phyloP scores from a whole-genome alignment of 2,888 invertebrate species.

The Incurvaria masculella region DNA sequence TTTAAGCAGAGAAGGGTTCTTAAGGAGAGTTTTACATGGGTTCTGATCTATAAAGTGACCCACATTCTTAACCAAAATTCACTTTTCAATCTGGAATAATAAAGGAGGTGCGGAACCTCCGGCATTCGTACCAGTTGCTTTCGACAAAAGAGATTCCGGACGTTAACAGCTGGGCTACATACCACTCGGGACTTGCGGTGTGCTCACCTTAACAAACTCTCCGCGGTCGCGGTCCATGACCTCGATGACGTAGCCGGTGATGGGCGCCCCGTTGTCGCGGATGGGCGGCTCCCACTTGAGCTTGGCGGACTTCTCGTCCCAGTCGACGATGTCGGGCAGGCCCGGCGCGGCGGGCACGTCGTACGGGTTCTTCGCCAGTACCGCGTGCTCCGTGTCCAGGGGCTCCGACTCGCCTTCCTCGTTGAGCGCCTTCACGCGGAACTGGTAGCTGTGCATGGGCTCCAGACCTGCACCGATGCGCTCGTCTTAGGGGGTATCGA shows the following conservation, averaged over 20 bases:
- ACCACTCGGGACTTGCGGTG: background rate
- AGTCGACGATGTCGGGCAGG: slow-evolving; percentile 87
- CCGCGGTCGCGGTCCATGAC: slow-evolving; percentile 86
- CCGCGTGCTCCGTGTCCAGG: slow-evolving; percentile 82
- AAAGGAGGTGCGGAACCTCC: too few relatives aligned
- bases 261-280: slow-evolving; percentile 89
- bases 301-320: slow-evolving; percentile 88
- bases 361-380: slow-evolving; percentile 96
- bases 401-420: slow-evolving; percentile 98
- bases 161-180: background rate
- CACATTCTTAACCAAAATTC: too few relatives aligned
- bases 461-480: slow-evolving; percentile 82
- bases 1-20: too few relatives aligned
- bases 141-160: background rate
- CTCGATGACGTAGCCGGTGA: slow-evolving; percentile 91
- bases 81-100: too few relatives aligned
- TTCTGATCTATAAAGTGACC: too few relatives aligned
- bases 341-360: slow-evolving; percentile 87
- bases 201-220: slow-evolving; percentile 68
- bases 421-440: slow-evolving; percentile 95
- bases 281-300: slow-evolving; percentile 90
- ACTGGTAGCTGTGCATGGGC: slow-evolving; percentile 95
- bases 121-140: background rate
- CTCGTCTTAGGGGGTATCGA: too few relatives aligned
- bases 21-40: too few relatives aligned